Conservation (phyloP, 30 jellyfish, hydroid and myxozoan genomes). For the Aurelia sp. region DNA sequence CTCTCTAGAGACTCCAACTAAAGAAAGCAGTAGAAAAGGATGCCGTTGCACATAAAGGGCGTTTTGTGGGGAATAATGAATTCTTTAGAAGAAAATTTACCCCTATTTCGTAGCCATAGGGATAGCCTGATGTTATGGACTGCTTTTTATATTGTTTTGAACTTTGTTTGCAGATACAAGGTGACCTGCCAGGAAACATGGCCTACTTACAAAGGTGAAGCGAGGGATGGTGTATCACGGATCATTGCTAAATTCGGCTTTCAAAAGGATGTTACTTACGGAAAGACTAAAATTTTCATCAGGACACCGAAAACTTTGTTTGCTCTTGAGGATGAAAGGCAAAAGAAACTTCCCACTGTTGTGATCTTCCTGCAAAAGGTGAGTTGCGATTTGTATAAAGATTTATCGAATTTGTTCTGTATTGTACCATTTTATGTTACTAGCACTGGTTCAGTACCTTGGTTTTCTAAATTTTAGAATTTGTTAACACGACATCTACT, state of each 20-base stretch:
- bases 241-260: constrained; percentile 54
- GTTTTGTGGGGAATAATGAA: too few relatives aligned
- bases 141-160: background rate
- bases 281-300: constrained; percentile 87
- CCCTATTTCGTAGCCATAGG: too few relatives aligned
- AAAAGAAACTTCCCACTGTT: constrained; percentile 69
- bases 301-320: constrained; percentile 90
- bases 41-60: too few relatives aligned
- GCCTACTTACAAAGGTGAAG: constrained; percentile 76
- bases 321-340: constrained; percentile 89
- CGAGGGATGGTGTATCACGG: constrained; percentile 80
- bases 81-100: too few relatives aligned
- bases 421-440: too few relatives aligned
- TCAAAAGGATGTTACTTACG: constrained; percentile 81
- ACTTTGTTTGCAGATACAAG: constrained; percentile 66
- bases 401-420: too few relatives aligned
- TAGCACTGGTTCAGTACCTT: too few relatives aligned
- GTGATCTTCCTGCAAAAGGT: constrained; percentile 89
- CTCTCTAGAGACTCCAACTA: too few relatives aligned
- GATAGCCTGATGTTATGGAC: too few relatives aligned
- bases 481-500: too few relatives aligned
- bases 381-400: background rate
- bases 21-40: too few relatives aligned
- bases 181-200: constrained; percentile 87
- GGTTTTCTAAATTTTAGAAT: too few relatives aligned